Evolutionary conservation across 1,140 invertebrate species (phyloP).

Genomic region (Nylanderia fulva): DNA sequence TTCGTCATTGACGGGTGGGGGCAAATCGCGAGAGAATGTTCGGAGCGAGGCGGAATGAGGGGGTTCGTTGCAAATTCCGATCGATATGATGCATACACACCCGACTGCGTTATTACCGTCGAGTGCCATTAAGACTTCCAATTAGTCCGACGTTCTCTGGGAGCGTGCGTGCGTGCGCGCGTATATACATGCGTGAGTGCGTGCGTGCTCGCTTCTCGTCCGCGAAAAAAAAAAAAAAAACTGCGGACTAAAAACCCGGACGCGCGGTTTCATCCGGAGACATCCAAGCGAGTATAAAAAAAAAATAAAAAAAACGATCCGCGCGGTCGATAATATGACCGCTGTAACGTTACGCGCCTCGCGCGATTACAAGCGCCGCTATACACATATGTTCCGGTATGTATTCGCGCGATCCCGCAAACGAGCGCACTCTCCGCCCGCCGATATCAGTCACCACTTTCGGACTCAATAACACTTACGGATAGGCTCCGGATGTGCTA

Average conservation of each 20-base stretch:
- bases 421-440: slow-evolving; percentile 49
- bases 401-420: slow-evolving; percentile 28
- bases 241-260: slow-evolving; percentile 24
- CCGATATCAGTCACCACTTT: slow-evolving; percentile 57
- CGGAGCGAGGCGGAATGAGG: slow-evolving; percentile 57
- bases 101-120: slow-evolving; percentile 76
- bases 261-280: slow-evolving; percentile 41
- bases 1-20: slow-evolving; percentile 73
- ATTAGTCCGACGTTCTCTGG: slow-evolving; percentile 77
- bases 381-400: too few relatives aligned
- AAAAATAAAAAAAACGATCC: slow-evolving; percentile 11
- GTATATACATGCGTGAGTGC: not conserved
- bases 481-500: slow-evolving; percentile 21
- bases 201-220: slow-evolving; percentile 21
- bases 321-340: slow-evolving; percentile 48
- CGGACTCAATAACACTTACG: slow-evolving; percentile 43
- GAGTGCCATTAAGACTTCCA: slow-evolving; percentile 82
- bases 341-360: slow-evolving; percentile 55
- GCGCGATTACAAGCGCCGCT: slow-evolving; percentile 44
- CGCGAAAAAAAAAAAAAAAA: slow-evolving; percentile 48
- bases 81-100: slow-evolving; percentile 77
- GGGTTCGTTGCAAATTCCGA: slow-evolving; percentile 75
- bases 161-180: slow-evolving; percentile 49
- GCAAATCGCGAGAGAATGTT: slow-evolving; percentile 62
- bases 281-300: slow-evolving; percentile 1